Conservation (phyloP, 2,797 vertebrate species). For the Onychomys torridus region DNA sequence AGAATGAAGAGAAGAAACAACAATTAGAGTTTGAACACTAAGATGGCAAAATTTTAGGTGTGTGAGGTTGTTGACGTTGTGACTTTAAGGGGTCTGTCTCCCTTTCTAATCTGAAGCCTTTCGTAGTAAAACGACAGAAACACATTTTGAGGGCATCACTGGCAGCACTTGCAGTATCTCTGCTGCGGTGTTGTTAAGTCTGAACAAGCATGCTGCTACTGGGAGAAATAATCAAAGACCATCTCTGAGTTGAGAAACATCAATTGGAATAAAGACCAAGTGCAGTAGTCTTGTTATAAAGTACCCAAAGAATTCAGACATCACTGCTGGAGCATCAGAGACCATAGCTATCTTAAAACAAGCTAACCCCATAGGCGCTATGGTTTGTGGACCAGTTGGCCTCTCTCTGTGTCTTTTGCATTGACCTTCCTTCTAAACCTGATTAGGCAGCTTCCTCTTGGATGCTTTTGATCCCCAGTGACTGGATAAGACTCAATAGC, state of each 20-base stretch:
- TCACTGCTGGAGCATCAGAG: neutral
- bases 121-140: conserved; percentile 3
- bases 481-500: neutral
- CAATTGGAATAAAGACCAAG: neutral
- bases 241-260: neutral
- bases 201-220: neutral
- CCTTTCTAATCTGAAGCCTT: neutral
- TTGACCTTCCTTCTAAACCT: neutral
- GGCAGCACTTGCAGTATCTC: neutral
- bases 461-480: neutral
- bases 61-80: neutral
- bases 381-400: neutral
- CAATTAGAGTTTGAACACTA: neutral
- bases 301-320: neutral
- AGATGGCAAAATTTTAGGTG: neutral
- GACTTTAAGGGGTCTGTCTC: conserved; percentile 16
- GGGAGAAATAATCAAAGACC: neutral
- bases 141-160: neutral
- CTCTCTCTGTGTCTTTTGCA: neutral
- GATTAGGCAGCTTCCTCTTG: neutral
- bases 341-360: neutral
- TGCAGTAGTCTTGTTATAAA: neutral
- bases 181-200: neutral
- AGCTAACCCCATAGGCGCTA: neutral
- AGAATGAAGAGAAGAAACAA: neutral